A percentile compares a stretch with the other conserved stretches of the same genome.
These are phyloP conservation scores for Rhodophaea formosa DNA, from an alignment of 2,888 invertebrate species.

Conservation along the genomic window DNA sequence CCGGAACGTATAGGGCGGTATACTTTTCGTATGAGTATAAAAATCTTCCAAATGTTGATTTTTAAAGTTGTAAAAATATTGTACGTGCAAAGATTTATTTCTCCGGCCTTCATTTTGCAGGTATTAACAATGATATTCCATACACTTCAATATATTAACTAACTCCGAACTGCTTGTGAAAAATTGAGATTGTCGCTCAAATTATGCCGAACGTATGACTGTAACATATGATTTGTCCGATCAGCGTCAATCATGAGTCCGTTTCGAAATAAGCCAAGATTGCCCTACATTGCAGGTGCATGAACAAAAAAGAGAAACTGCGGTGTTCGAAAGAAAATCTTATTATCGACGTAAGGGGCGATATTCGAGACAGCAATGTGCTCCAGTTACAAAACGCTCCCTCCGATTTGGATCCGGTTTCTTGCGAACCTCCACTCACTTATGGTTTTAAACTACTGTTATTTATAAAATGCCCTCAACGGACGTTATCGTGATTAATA, in stretches of 20 bases:
- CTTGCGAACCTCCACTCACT: slow-evolving; percentile 64
- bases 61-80: no score
- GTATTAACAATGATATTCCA: no score
- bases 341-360: slow-evolving; percentile 77
- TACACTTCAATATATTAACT: no score
- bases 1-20: background rate
- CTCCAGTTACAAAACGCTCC: slow-evolving; percentile 78
- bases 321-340: slow-evolving; percentile 72
- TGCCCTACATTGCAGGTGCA: slow-evolving; percentile 73
- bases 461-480: slow-evolving; percentile 44
- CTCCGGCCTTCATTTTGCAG: no score
- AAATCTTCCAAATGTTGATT: no score
- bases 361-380: slow-evolving; percentile 72
- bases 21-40: no score
- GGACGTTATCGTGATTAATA: slow-evolving; percentile 41
- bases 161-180: background rate
- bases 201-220: background rate
- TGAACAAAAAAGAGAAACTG: slow-evolving; percentile 77
- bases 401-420: slow-evolving; percentile 74
- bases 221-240: slow-evolving; percentile 47
- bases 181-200: background rate
- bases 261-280: slow-evolving; percentile 66
- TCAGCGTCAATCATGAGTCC: slow-evolving; percentile 61
- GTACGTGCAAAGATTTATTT: no score
- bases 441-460: slow-evolving; percentile 66